A percentile compares a stretch with the other conserved stretches of the same genome.
phyloP scores from a whole-genome alignment of 2,113 vertebrate species.

The Takifugu flavidus region DNA sequence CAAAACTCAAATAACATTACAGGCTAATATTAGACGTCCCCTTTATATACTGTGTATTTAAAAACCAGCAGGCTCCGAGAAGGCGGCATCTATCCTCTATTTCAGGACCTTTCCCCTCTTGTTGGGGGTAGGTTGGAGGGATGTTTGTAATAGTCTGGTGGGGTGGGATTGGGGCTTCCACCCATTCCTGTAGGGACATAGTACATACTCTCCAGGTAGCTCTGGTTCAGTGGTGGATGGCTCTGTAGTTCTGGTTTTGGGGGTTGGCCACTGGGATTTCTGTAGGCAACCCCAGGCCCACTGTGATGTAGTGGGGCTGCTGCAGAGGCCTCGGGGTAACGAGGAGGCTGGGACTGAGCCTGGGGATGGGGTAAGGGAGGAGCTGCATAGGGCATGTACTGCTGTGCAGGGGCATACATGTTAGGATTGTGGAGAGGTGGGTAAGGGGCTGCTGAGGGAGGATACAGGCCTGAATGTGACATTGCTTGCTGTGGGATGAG shows the following conservation, averaged over 20 bases:
- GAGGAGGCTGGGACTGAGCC: conserved; percentile 58
- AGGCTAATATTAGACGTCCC: conserved; percentile 62
- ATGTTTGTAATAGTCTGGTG: conserved; percentile 75
- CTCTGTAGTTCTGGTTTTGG: conserved; percentile 72
- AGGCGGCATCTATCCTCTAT: conserved; percentile 64
- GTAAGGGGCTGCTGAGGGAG: conserved; percentile 78
- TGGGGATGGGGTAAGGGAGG: conserved; percentile 74
- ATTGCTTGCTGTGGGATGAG: conserved; percentile 82
- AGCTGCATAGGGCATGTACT: conserved; percentile 77
- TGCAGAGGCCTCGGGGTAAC: conserved; percentile 66
- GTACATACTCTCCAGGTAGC: conserved; percentile 86
- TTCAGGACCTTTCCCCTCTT: conserved; percentile 79
- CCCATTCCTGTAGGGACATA: conserved; percentile 87
- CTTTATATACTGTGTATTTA: conserved; percentile 66
- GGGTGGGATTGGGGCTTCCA: conserved; percentile 78
- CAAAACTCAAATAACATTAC: conserved; percentile 67
- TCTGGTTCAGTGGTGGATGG: conserved; percentile 77
- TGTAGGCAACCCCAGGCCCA: conserved; percentile 55
- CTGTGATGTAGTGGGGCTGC: conserved; percentile 62
- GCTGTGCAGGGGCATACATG: conserved; percentile 75
- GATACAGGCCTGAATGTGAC: conserved; percentile 79
- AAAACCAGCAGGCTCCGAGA: conserved; percentile 69
- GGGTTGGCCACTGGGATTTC: conserved; percentile 64
- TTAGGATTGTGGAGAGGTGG: conserved; percentile 69
- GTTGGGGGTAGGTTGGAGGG: conserved; percentile 68